phyloP scores from a whole-genome alignment of 1,140 invertebrate genomes.

The Heterodera carotae region DNA sequence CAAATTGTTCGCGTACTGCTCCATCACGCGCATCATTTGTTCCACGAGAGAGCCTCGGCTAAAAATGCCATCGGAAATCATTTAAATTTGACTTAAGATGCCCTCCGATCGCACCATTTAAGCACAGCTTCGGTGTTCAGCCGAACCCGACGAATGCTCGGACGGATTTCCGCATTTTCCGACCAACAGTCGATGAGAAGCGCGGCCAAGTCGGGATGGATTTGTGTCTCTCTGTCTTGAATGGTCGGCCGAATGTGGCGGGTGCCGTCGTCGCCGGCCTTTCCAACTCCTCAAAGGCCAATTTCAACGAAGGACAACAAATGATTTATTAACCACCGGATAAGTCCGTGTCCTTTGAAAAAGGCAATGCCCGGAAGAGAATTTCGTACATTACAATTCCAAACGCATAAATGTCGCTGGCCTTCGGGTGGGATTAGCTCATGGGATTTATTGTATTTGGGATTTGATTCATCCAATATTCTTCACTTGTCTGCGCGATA shows the following conservation, averaged over 20 bases:
- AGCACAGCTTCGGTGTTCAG: conserved; percentile 61
- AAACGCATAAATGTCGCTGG: conserved; percentile 63
- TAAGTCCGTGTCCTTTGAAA: conserved; percentile 49
- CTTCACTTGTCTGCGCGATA: conserved; percentile 34
- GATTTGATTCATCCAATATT: not conserved
- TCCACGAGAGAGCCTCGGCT: conserved; percentile 63
- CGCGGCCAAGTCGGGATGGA: conserved; percentile 60
- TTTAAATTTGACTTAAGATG: not conserved
- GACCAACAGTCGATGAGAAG: conserved; percentile 62
- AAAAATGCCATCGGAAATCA: conserved; percentile 29
- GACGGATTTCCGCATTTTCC: conserved; percentile 63
- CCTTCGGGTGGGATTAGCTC: conserved; percentile 30
- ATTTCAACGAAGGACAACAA: not conserved
- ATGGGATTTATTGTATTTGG: no score
- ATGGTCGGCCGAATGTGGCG: conserved; percentile 56
- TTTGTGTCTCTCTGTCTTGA: conserved; percentile 53
- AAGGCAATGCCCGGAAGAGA: conserved; percentile 56
- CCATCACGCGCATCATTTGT: conserved; percentile 66
- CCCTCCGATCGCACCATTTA: conserved; percentile 45
- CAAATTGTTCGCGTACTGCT: conserved; percentile 90
- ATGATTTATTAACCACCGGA: conserved; percentile 35
- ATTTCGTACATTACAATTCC: conserved; percentile 66
- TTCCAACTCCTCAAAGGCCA: conserved; percentile 40
- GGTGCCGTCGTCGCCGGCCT: conserved; percentile 52
- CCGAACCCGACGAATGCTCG: conserved; percentile 60